phyloP scores from a whole-genome alignment of 2,888 invertebrate genomes.

The Lutraria lutraria region DNA sequence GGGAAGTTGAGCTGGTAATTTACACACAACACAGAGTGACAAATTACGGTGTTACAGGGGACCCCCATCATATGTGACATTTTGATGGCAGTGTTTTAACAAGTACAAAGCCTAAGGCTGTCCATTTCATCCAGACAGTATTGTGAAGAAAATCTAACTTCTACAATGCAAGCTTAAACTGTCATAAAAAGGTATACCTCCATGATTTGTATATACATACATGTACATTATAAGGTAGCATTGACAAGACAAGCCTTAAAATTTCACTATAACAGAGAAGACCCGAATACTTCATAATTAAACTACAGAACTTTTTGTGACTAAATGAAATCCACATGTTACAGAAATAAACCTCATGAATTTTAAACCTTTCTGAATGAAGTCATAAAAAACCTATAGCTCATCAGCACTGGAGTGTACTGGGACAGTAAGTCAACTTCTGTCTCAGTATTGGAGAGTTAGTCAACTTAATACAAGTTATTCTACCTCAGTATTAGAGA shows the following conservation, averaged over 20 bases:
- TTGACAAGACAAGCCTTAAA: neutral
- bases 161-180: conserved; percentile 1
- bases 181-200: neutral
- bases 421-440: too few species aligned
- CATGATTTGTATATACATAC: neutral
- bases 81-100: neutral
- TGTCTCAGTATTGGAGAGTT: too few species aligned
- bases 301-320: neutral
- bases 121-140: neutral
- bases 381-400: neutral
- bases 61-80: conserved; percentile 15
- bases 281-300: neutral
- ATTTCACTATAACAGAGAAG: neutral
- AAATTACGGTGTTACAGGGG: neutral
- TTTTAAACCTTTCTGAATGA: neutral
- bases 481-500: too few species aligned
- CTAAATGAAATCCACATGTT: conserved; percentile 19
- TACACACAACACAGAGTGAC: conserved; percentile 17
- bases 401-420: too few species aligned
- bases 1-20: neutral
- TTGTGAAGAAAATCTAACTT: neutral
- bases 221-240: neutral
- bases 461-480: too few species aligned
- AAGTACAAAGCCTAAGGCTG: neutral
- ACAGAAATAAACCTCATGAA: neutral